phyloP scores from a whole-genome alignment of 2,797 vertebrate genomes.

The Fistularia commersonii region DNA sequence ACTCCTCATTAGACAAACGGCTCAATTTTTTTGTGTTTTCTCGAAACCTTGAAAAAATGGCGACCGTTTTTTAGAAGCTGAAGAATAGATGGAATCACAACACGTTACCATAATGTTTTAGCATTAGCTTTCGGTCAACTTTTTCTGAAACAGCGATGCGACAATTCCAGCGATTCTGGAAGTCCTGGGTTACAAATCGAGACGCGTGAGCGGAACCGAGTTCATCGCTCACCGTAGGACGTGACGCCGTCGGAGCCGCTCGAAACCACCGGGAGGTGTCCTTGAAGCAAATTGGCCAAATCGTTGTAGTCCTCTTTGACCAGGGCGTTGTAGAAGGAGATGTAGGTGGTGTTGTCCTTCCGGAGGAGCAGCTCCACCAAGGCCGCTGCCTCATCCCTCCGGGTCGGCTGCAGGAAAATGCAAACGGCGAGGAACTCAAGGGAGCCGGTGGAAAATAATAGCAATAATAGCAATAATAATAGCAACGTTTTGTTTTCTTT shows the following conservation, averaged over 20 bases:
- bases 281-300: constrained; percentile 83
- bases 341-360: constrained; percentile 86
- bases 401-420: constrained; percentile 72
- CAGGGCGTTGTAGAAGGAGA: constrained; percentile 95
- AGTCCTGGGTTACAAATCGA: not conserved
- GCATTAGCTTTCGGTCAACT: no score
- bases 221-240: constrained; percentile 75
- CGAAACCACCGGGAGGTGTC: constrained; percentile 71
- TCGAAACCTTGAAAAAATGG: no score
- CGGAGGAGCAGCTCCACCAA: constrained; percentile 84
- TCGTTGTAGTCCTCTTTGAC: constrained; percentile 86
- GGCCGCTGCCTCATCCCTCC: constrained; percentile 78
- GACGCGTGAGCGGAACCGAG: not conserved
- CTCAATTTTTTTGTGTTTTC: no score
- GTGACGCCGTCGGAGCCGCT: constrained; percentile 72
- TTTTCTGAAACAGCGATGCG: no score
- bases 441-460: not conserved
- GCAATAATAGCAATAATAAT: no score
- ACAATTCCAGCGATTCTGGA: no score
- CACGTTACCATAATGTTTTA: no score
- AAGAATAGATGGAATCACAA: no score
- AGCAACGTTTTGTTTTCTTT: no score
- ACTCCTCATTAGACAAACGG: no score
- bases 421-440: not conserved
- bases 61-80: no score